A percentile compares a stretch with the other conserved stretches of the same genome.
phyloP scores from a whole-genome alignment of 2,888 invertebrate species.

The Branchipolynoe longqiensis region DNA sequence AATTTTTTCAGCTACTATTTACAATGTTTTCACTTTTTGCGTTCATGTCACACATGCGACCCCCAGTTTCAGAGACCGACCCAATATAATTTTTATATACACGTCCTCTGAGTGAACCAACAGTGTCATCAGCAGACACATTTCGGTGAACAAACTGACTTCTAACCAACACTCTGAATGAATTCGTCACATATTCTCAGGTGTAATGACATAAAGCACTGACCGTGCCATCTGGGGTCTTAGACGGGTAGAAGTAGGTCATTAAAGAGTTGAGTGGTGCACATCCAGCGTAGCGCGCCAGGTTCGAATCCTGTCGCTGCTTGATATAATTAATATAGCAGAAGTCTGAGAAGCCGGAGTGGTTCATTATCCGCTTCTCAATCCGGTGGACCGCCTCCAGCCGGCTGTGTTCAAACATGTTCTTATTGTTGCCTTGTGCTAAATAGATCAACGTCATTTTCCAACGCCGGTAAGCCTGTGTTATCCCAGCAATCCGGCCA shows the following conservation, averaged over 20 bases:
- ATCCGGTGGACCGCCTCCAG: constrained; percentile 74
- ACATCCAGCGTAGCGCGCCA: constrained; percentile 70
- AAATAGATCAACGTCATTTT: constrained; percentile 75
- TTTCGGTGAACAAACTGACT: too few relatives aligned
- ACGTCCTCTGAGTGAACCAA: too few relatives aligned
- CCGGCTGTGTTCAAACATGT: constrained; percentile 77
- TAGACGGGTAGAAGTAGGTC: constrained; percentile 78
- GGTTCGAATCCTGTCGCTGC: constrained; percentile 63
- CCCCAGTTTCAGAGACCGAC: too few relatives aligned
- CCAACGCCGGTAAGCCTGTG: constrained; percentile 67
- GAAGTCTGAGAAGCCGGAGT: constrained; percentile 73
- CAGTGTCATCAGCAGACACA: too few relatives aligned
- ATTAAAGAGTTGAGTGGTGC: constrained; percentile 77
- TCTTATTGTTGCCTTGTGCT: constrained; percentile 71
- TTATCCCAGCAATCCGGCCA: neutral
- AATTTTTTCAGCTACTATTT: too few relatives aligned
- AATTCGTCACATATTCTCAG: too few relatives aligned
- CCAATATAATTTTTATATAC: too few relatives aligned
- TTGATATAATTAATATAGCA: constrained; percentile 72
- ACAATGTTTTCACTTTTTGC: too few relatives aligned
- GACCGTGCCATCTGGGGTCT: constrained; percentile 53
- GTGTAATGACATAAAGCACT: too few relatives aligned
- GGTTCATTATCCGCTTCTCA: constrained; percentile 72
- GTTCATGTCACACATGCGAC: too few relatives aligned
- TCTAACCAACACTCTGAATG: too few relatives aligned